phyloP scores from a whole-genome alignment of 2,797 vertebrate genomes.

The Petrocephalus schoutedeni region DNA sequence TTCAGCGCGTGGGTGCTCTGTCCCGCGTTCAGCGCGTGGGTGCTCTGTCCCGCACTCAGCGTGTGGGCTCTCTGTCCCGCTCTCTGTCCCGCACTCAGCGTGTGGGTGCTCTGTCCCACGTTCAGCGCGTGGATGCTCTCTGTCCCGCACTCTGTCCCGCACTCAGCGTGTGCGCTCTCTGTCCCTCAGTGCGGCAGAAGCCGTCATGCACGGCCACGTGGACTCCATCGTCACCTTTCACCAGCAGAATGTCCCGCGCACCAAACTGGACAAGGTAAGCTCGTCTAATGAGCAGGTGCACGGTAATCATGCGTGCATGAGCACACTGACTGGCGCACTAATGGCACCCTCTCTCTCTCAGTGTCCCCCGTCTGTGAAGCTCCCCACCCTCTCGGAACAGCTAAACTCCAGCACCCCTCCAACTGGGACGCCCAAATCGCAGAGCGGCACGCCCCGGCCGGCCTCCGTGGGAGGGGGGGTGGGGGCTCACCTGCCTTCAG shows the following conservation, averaged over 20 bases:
- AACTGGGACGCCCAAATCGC: conserved; percentile 77
- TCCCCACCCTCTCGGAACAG: conserved; percentile 70
- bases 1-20: too few relatives aligned
- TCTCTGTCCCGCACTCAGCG: too few relatives aligned
- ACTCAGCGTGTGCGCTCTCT: neutral
- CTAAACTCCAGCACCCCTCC: conserved; percentile 71
- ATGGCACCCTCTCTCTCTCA: conserved; percentile 33
- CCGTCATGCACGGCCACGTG: conserved; percentile 85
- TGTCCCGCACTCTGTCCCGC: neutral
- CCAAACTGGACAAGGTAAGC: conserved; percentile 87
- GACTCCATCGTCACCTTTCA: conserved; percentile 95
- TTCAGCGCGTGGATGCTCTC: neutral
- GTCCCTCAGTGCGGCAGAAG: conserved; percentile 81
- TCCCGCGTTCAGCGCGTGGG: neutral
- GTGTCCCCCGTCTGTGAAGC: conserved; percentile 63
- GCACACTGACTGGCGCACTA: neutral
- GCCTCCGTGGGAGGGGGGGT: conserved; percentile 52
- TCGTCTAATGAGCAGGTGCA: conserved; percentile 7
- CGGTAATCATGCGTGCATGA: neutral
- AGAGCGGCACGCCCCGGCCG: conserved; percentile 64
- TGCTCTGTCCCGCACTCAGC: too few relatives aligned
- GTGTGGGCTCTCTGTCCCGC: neutral
- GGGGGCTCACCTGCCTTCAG: conserved; percentile 59
- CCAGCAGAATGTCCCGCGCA: conserved; percentile 86
- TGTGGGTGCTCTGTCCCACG: neutral